phyloP scores from a whole-genome alignment of 2,113 vertebrate species.

The Anarrhichthys ocellatus region DNA sequence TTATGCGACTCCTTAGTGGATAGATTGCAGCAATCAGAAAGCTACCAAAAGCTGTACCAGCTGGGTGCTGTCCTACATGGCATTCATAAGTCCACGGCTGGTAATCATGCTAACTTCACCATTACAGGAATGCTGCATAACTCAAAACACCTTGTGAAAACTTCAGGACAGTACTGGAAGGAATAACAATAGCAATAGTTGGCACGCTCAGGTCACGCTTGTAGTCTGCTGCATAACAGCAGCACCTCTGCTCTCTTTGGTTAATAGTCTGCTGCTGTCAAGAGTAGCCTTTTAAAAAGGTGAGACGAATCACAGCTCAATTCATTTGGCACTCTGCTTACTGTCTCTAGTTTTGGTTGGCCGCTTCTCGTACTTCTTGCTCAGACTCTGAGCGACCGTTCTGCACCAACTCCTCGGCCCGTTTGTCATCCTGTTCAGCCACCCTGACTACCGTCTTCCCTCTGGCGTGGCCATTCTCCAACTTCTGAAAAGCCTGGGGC shows the following conservation, averaged over 20 bases:
- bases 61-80: slow-evolving; percentile 6
- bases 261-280: slow-evolving; percentile 26
- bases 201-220: slow-evolving; percentile 4
- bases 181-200: slow-evolving; percentile 19
- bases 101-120: neutral
- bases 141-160: slow-evolving; percentile 17
- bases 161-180: neutral
- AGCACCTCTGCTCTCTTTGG: slow-evolving; percentile 4
- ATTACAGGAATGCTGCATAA: slow-evolving; percentile 1
- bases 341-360: slow-evolving; percentile 37
- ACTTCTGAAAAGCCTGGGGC: slow-evolving; percentile 91
- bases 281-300: neutral
- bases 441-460: slow-evolving; percentile 92
- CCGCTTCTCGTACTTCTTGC: slow-evolving; percentile 22
- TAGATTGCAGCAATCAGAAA: neutral
- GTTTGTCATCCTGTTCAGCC: slow-evolving; percentile 66
- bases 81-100: slow-evolving; percentile 3
- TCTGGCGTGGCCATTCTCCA: slow-evolving; percentile 91
- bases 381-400: slow-evolving; percentile 1
- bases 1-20: neutral
- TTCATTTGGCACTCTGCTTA: neutral
- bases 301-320: slow-evolving; percentile 3
- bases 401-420: slow-evolving; percentile 39
- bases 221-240: neutral
- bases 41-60: neutral